Percentiles rank a stretch among this genome's conserved stretches.
These are phyloP conservation scores for Pampusana beccarii DNA, from an alignment of 2,113 vertebrate genomes.

Conservation along the genomic window DNA sequence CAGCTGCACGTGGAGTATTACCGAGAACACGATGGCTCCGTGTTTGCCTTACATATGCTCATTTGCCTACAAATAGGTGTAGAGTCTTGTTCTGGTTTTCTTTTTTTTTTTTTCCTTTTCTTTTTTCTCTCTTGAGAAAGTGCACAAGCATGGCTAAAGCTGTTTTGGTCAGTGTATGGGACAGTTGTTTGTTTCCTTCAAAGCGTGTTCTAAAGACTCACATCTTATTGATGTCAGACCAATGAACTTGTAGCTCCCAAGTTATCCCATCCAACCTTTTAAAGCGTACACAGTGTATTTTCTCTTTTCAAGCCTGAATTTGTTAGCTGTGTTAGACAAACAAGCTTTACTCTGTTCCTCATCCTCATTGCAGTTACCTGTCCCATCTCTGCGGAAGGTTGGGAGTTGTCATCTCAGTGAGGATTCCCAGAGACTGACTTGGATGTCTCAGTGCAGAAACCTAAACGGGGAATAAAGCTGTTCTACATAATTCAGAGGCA, in stretches of 20 bases:
- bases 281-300: not conserved
- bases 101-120: not conserved
- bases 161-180: not conserved
- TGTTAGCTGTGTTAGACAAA: not conserved
- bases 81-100: not conserved
- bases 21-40: not conserved
- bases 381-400: not conserved
- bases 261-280: not conserved
- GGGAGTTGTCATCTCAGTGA: not conserved
- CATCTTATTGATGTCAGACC: not conserved
- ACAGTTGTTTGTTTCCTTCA: not conserved
- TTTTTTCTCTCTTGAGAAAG: not conserved
- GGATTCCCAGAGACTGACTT: not conserved
- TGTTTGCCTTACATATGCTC: not conserved
- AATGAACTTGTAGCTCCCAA: not conserved
- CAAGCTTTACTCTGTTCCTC: not conserved
- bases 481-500: not conserved
- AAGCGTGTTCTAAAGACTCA: not conserved
- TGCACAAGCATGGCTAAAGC: not conserved
- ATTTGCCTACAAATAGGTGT: not conserved
- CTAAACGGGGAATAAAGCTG: not conserved
- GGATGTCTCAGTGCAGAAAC: not conserved
- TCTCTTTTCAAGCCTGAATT: not conserved
- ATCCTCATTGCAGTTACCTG: not conserved
- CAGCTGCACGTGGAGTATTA: not conserved